Base-by-base conservation (phyloP, 2,797 vertebrate genomes). In the Clarias pachynema region DNA sequence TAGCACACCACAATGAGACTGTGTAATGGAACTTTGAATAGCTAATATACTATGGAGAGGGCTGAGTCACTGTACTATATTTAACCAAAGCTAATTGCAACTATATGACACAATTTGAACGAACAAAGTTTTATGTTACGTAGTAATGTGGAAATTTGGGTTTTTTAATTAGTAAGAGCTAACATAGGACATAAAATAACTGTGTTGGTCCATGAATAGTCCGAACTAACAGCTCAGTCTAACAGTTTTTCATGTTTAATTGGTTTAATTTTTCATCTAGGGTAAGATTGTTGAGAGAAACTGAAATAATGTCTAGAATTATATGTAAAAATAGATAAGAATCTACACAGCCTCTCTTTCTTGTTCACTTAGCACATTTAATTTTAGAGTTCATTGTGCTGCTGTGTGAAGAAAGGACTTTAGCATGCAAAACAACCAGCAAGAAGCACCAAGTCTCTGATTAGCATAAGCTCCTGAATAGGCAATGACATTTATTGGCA, bases 391-490 rank as follows among this genome's bases (percentile, higher is more conserved):
- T 70, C 65, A 56, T 24, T 40, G 34, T n/a, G 29, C 70, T 75
- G 16, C 31, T 40, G 49, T 86, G 81, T 40, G 18, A n/a, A 84
- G 63, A 40, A 66, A 89, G 85, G 14, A 10, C 56, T 85, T 91
- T 89, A 86, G 72, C 80, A 90, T 91, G 87, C 89, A 89, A 86
- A 88, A 79, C 91, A 86, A 83, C 77, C 75, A 62, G 31, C 44
- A 8, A 80, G 57, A 84, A 85, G 62, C 65, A 86, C n/a, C 83
- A n/a, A 84, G 79, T 12, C 40, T 6, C 74, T 85, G 72, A 91
- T 92, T 90, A 89, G 86, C 89, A 90, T 91, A 88, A 57, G 65
- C 26, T 80, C 82, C 83, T 89, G 87, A 88, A 86, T 88, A 82
- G 87, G 73, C 53, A 84, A 88, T 53, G 83, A 79, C 65, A n/a